Base-by-base conservation (phyloP, 1,140 invertebrate species). In the Anastrepha ludens region DNA sequence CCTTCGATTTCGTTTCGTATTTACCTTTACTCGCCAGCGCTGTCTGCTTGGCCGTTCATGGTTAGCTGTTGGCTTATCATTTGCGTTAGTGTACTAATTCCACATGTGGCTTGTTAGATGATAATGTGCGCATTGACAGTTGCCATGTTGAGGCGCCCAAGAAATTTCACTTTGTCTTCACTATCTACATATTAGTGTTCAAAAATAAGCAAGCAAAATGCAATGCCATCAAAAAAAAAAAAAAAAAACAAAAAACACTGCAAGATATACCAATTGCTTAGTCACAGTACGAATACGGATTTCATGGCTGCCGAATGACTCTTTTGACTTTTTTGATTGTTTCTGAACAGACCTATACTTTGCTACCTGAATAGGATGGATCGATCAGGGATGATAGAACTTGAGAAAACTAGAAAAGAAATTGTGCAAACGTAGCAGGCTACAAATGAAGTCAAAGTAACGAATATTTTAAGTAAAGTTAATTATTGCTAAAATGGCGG, bases 101-200 rank as follows among this genome's bases (percentile, higher is more conserved):
- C 62, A 64, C 64, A 29, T 44, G 64, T 2, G 41, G 67, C 67
- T 4, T 74, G 67, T 44, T 39, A 44, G 41, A 41, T 47, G 67
- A 74, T 74, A 74, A 74, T 47, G 41, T 41, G 11, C 67, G 41
- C 44, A 47, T 74, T 74, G 67, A 74, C 67, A 74, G 67, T 74
- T 74, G 67, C 67, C 41, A 74, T 74, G 67, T 74, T n/a, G 39
- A 74, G 67, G 67, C 39, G 11, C n/a, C 44, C 13, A 47, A 44
- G 67, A 74, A 74, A 74, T 47, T n/a, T 44, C 65, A 3, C 64
- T 20, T 8, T 44, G 39, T 41, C 65, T 74, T 20, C 64, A 41
- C 11, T 67, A 41, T 67, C 29, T 67, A 39, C 29, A 2, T 20
- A 39, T 7, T 65, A 41, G 41, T 70, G 39, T 47, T 29, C 41